These are phyloP conservation scores for Wasmannia auropunctata DNA, from an alignment of 1,140 invertebrate genomes.

Conservation along the genomic window DNA sequence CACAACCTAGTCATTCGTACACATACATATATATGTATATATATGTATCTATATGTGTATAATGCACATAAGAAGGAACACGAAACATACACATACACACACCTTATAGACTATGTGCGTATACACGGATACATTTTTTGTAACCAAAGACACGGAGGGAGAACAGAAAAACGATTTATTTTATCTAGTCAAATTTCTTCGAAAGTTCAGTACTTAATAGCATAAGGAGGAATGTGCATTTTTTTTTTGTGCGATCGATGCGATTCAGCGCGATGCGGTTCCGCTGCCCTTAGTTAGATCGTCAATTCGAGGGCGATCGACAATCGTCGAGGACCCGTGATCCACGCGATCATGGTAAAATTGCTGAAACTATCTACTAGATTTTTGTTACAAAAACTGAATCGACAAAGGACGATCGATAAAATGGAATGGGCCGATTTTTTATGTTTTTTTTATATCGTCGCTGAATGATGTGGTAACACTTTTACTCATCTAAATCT, in stretches of 20 bases:
- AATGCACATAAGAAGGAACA: slow-evolving; percentile 66
- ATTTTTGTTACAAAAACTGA: background rate
- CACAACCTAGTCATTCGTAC: slow-evolving; percentile 83
- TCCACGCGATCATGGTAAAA: slow-evolving; percentile 34
- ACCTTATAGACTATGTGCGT: slow-evolving; percentile 21
- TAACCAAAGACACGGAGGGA: slow-evolving; percentile 79
- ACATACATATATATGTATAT: slow-evolving; percentile 67
- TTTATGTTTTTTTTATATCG: too few species aligned
- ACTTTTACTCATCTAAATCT: too few species aligned
- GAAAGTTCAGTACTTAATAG: slow-evolving; percentile 83
- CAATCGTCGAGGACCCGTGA: background rate
- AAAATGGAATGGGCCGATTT: too few species aligned
- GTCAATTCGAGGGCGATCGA: background rate
- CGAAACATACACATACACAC: background rate
- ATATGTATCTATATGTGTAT: slow-evolving; percentile 72
- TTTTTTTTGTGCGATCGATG: slow-evolving; percentile 63
- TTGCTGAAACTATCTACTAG: background rate
- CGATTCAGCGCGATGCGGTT: background rate
- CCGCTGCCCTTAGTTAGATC: background rate
- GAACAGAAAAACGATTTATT: slow-evolving; percentile 76
- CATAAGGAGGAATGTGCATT: slow-evolving; percentile 84
- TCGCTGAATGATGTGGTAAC: too few species aligned
- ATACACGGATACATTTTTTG: slow-evolving; percentile 65
- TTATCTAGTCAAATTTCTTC: slow-evolving; percentile 82
- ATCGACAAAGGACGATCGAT: too few species aligned